Conservation (phyloP, 2,888 invertebrate genomes). For the Corbicula japonica region DNA sequence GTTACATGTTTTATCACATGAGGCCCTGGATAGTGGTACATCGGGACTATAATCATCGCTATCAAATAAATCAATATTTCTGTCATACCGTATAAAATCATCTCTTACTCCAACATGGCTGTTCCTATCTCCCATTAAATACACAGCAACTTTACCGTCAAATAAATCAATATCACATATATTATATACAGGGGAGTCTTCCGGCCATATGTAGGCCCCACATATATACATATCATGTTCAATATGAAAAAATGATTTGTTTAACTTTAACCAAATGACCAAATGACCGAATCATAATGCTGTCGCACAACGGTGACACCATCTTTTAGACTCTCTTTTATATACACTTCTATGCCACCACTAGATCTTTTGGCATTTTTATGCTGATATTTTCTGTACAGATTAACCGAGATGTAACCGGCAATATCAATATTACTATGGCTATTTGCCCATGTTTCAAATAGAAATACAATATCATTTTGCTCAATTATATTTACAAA, state of each 20-base stretch:
- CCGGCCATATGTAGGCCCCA: slow-evolving; percentile 19
- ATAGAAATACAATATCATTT: no score
- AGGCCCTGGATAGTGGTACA: slow-evolving; percentile 11
- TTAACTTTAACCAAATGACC: slow-evolving; percentile 13
- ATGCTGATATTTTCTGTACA: no score
- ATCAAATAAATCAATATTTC: slow-evolving; percentile 2
- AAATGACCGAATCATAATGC: slow-evolving; percentile 3
- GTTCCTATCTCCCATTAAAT: slow-evolving; percentile 4
- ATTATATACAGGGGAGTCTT: slow-evolving; percentile 17
- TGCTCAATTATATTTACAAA: no score
- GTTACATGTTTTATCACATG: slow-evolving; percentile 10
- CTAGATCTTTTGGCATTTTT: no score
- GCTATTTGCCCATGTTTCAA: no score
- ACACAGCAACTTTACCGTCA: neutral
- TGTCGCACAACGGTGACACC: no score
- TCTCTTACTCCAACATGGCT: neutral
- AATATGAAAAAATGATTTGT: slow-evolving; percentile 8
- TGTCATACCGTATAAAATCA: slow-evolving; percentile 16
- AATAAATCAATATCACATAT: slow-evolving; percentile 10
- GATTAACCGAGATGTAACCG: no score
- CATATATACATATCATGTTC: slow-evolving; percentile 5
- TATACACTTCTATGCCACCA: no score
- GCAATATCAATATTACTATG: no score
- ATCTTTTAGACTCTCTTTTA: no score
- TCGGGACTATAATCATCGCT: slow-evolving; percentile 12